phyloP scores from a whole-genome alignment of 2,113 vertebrate genomes.

The Riparia riparia region DNA sequence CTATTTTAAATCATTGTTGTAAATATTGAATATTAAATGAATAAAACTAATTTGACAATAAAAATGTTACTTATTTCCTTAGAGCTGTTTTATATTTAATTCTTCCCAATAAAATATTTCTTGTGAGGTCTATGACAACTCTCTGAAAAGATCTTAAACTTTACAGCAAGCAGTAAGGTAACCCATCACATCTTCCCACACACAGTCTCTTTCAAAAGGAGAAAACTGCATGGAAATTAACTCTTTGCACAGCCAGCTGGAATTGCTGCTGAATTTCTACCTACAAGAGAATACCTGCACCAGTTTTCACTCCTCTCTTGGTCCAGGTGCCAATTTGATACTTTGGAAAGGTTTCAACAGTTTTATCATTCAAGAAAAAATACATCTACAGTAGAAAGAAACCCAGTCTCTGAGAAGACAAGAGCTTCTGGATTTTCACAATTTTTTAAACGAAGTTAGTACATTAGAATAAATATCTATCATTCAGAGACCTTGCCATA shows the following conservation, averaged over 20 bases:
- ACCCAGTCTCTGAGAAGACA: neutral
- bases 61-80: neutral
- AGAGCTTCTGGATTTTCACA: neutral
- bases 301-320: neutral
- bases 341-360: neutral
- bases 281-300: neutral
- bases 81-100: neutral
- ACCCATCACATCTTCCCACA: neutral
- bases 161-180: neutral
- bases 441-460: neutral
- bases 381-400: neutral
- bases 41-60: constrained; percentile 31
- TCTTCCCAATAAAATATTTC: neutral
- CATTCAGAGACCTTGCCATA: neutral
- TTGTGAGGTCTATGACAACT: neutral
- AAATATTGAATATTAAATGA: constrained; percentile 8
- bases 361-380: neutral
- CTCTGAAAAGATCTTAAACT: neutral
- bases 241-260: neutral
- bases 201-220: neutral
- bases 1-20: neutral
- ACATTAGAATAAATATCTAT: neutral
- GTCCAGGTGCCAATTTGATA: neutral
- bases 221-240: neutral
- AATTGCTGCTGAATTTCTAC: neutral